Percentiles rank a stretch among this genome's conserved stretches.
phyloP scores from a whole-genome alignment of 1,140 invertebrate genomes.

The Charaxes varanes region DNA sequence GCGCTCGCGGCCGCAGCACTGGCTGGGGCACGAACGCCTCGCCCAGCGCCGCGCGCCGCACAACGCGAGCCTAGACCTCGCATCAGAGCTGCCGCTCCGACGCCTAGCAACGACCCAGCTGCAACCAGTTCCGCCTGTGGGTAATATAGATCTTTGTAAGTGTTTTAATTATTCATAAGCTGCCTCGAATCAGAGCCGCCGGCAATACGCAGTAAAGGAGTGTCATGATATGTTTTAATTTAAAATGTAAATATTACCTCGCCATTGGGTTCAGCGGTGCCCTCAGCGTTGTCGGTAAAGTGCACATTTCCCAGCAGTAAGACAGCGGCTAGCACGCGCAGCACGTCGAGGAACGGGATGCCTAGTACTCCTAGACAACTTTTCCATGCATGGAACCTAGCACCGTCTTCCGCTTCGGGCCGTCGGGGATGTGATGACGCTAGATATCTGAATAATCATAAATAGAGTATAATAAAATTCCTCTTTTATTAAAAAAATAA shows the following conservation, averaged over 20 bases:
- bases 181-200: too few species aligned
- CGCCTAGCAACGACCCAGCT: conserved; percentile 33
- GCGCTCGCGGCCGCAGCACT: conserved; percentile 88
- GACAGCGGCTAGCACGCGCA: conserved; percentile 92
- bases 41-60: conserved; percentile 86
- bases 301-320: conserved; percentile 93
- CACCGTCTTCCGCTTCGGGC: conserved; percentile 49
- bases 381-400: conserved; percentile 90
- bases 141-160: too few species aligned
- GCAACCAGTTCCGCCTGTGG: conserved; percentile 25
- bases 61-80: conserved; percentile 92
- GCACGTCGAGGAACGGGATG: conserved; percentile 95
- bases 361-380: conserved; percentile 91
- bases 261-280: conserved; percentile 59
- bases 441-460: conserved; percentile 16
- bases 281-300: conserved; percentile 82
- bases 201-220: too few species aligned
- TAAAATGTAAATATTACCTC: conserved; percentile 20
- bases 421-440: conserved; percentile 80
- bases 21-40: conserved; percentile 90
- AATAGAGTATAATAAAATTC: too few species aligned
- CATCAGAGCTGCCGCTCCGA: conserved; percentile 86
- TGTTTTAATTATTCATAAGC: too few species aligned
- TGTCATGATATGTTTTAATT: too few species aligned
- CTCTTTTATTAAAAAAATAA: too few species aligned